Base-by-base conservation (phyloP, 2,888 invertebrate species). In the Limnephilus auricula region DNA sequence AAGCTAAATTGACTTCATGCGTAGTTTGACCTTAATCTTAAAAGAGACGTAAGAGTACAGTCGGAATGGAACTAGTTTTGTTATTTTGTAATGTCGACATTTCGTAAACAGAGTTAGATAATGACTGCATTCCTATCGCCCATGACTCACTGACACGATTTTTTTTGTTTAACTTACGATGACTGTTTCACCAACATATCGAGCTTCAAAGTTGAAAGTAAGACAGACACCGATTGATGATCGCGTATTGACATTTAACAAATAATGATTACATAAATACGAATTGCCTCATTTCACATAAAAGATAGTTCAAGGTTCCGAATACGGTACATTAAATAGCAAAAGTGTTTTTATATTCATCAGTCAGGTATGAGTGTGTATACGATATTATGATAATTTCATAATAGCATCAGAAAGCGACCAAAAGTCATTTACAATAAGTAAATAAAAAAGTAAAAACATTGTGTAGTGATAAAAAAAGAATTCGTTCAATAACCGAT, bases 11-110 rank as follows among this genome's bases (percentile, higher is more conserved):
- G 65, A 65, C 65, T 25, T 65, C 65, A 65, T 65, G n/a, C 25
- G 65, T 65, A 82, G 31, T 31, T 50, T 65, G 86, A 86, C 86
- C 86, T 86, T 86, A 86, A 86, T 86, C 86, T 86, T 65, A 50
- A 50, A 31, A 50, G 82, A 25, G 15, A 82, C 15, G 34, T 82
- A 45, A 15, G 65, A 25, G 25, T n/a, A 40, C 34, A 3, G 50
- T 18, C 45, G 31, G 65, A 86, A 9, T 65, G 65, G 18, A 86
- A 86, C 85, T 31, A 50, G 85, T 86, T 65, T 3, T n/a, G 25
- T 65, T 85, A 37, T 40, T 83, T 85, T 45, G 45, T 40, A 85
- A 86, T 50, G 86, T 18, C 30, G 50, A 45, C 32, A 50, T 86
- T 65, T 45, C 65, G 9, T 65, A 65, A 65, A n/a, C 65, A 65